Conservation (phyloP, 2,797 vertebrate genomes). For the Gobio occitaniae region DNA sequence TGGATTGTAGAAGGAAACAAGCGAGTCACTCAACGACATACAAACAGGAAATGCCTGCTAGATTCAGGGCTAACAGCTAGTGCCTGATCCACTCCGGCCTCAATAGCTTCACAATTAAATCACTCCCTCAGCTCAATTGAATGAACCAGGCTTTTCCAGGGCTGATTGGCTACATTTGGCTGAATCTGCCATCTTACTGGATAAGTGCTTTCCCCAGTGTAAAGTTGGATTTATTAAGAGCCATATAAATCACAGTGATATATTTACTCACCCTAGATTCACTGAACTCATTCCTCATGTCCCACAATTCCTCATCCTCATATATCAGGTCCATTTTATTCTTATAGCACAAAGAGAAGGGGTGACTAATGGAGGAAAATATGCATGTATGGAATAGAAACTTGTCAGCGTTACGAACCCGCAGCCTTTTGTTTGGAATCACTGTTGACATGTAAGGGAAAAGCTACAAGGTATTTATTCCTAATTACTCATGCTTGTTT, state of each 20-base stretch:
- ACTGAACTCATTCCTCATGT: slow-evolving; percentile 28
- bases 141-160: slow-evolving; percentile 42
- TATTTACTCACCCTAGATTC: slow-evolving; percentile 42
- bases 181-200: slow-evolving; percentile 42
- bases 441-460: not conserved
- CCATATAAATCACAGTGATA: slow-evolving; percentile 42
- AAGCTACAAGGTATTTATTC: slow-evolving; percentile 34
- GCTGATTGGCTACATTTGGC: slow-evolving; percentile 35
- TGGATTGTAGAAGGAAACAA: not conserved
- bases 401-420: not conserved
- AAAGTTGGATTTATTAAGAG: slow-evolving; percentile 53
- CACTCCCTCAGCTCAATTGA: slow-evolving; percentile 30
- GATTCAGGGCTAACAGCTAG: not conserved
- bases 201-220: slow-evolving; percentile 22
- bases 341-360: not conserved
- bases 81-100: slow-evolving; percentile 7
- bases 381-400: not conserved
- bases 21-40: not conserved
- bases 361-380: slow-evolving; percentile 9
- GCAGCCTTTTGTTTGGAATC: slow-evolving; percentile 1
- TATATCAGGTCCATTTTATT: slow-evolving; percentile 22
- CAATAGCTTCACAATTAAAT: slow-evolving; percentile 41
- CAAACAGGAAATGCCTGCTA: slow-evolving; percentile 18
- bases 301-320: slow-evolving; percentile 25
- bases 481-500: slow-evolving; percentile 24